A percentile compares a stretch with the other conserved stretches of the same genome.
Conservation (phyloP, 2,797 vertebrate species). For the Tamandua tetradactyla region DNA sequence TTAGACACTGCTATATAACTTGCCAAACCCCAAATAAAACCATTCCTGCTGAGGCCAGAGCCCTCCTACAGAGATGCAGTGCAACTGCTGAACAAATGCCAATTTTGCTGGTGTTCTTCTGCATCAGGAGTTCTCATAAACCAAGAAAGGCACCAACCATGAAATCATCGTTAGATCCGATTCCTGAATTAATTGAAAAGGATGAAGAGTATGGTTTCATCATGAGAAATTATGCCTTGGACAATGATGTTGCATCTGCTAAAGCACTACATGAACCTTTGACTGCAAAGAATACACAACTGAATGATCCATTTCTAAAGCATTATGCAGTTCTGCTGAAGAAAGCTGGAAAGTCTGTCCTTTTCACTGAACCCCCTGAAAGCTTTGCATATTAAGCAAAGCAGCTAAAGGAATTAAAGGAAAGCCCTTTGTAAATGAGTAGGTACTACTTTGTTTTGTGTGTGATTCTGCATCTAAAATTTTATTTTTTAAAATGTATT, state of each 20-base stretch:
- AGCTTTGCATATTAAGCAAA: conserved; percentile 90
- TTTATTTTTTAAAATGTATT: conserved; percentile 66
- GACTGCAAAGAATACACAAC: conserved; percentile 84
- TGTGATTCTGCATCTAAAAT: conserved; percentile 68
- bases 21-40: too few relatives aligned
- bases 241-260: conserved; percentile 89
- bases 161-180: conserved; percentile 86
- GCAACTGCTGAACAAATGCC: too few relatives aligned
- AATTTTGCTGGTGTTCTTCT: too few relatives aligned
- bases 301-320: conserved; percentile 91
- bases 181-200: conserved; percentile 89
- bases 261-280: conserved; percentile 88
- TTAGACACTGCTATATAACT: too few relatives aligned
- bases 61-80: too few relatives aligned
- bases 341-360: conserved; percentile 86
- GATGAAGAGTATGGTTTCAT: conserved; percentile 79
- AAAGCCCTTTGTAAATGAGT: conserved; percentile 58
- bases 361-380: conserved; percentile 95
- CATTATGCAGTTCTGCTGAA: conserved; percentile 91
- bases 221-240: conserved; percentile 89
- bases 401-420: conserved; percentile 83
- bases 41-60: too few relatives aligned
- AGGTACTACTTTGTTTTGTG: neutral
- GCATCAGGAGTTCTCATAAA: too few relatives aligned
- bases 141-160: conserved; percentile 89